Evolutionary conservation across 2,797 vertebrate species (phyloP).

Genomic region (Limosa lapponica): DNA sequence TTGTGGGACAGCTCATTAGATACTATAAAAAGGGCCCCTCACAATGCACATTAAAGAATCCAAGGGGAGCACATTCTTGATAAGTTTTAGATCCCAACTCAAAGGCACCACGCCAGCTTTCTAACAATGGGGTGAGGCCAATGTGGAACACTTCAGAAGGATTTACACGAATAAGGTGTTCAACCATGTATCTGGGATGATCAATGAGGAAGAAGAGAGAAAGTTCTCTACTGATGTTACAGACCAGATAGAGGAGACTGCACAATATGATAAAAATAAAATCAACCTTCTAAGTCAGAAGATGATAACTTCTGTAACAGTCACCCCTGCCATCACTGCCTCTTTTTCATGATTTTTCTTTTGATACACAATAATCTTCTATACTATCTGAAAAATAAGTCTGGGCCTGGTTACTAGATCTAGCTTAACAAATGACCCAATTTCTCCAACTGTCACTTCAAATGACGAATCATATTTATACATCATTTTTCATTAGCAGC

Average conservation of each 20-base stretch:
- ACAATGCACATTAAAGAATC: conserved; percentile 44
- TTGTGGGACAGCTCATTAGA: conserved; percentile 63
- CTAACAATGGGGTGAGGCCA: conserved; percentile 60
- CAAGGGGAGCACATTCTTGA: conserved; percentile 31
- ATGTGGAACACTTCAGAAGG: conserved; percentile 47
- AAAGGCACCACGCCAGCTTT: conserved; percentile 37
- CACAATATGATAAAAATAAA: conserved; percentile 64
- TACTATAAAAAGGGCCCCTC: conserved; percentile 10
- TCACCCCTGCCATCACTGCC: conserved; percentile 19
- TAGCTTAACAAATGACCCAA: conserved; percentile 16
- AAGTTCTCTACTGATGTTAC: conserved; percentile 46
- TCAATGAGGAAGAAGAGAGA: conserved; percentile 59
- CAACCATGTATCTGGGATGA: conserved; percentile 11
- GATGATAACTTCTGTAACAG: conserved; percentile 37
- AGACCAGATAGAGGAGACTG: conserved; percentile 27
- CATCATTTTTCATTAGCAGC: not conserved
- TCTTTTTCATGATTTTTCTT: conserved; percentile 38
- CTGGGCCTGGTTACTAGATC: not conserved
- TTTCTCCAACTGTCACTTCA: not conserved
- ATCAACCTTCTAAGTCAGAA: conserved; percentile 37
- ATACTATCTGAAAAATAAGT: not conserved
- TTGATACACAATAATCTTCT: conserved; percentile 24
- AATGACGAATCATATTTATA: not conserved
- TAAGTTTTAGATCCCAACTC: conserved; percentile 59
- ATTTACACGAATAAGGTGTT: conserved; percentile 43